A percentile compares a stretch with the other conserved stretches of the same genome.
These are phyloP conservation scores for Rhea pennata DNA, from an alignment of 2,113 vertebrate species.

Conservation along the genomic window DNA sequence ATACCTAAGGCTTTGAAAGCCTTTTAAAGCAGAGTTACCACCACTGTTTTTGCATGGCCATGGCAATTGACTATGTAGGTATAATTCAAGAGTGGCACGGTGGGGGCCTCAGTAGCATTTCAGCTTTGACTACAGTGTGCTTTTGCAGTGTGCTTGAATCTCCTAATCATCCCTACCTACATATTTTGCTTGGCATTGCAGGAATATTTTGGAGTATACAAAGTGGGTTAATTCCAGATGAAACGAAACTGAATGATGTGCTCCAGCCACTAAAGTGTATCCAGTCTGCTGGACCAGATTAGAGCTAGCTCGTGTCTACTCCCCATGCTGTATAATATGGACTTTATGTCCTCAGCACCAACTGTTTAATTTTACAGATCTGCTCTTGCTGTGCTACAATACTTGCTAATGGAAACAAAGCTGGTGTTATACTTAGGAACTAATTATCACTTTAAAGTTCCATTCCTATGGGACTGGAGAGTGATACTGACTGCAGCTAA, in stretches of 20 bases:
- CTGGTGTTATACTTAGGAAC: not conserved
- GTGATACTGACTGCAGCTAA: not conserved
- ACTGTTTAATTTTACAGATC: not conserved
- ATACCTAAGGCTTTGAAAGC: not conserved
- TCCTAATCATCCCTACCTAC: not conserved
- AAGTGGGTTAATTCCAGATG: not conserved
- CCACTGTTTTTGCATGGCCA: not conserved
- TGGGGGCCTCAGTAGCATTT: not conserved
- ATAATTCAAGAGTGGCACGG: not conserved
- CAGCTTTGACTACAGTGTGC: not conserved
- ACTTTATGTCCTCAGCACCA: not conserved
- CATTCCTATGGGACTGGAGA: not conserved
- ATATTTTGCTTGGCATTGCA: not conserved
- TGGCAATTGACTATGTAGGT: not conserved
- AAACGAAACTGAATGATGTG: not conserved
- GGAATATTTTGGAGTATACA: not conserved
- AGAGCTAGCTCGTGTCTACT: not conserved
- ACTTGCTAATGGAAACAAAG: not conserved
- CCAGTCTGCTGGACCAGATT: not conserved
- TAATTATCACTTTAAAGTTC: not conserved
- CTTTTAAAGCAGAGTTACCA: not conserved
- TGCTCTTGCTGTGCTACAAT: not conserved
- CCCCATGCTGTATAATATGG: not conserved
- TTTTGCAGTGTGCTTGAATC: constrained; percentile 3
- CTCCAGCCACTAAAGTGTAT: not conserved